Base-by-base conservation (phyloP, 2,113 vertebrate species). In the Megaleporinus macrocephalus region DNA sequence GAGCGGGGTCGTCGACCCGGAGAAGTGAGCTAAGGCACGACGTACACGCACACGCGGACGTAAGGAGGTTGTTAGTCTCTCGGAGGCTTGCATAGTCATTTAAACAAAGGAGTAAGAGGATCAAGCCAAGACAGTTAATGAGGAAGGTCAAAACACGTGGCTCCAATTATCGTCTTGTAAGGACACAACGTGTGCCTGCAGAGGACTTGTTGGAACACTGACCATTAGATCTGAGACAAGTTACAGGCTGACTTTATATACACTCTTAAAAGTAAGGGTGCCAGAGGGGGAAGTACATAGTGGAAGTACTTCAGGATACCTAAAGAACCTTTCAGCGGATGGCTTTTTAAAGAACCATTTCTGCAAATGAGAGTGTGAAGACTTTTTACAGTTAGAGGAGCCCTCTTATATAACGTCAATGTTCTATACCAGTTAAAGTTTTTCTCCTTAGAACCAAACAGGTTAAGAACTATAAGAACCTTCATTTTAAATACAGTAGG, bases 91-190 rank as follows among this genome's bases (percentile, higher is more conserved):
- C 53, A 79, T 20, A 22, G 75, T 77, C 41, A 84, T 36, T 63
- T 76, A 76, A 44, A 72, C 76, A 78, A 77, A 22, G 24, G 69
- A 59, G 74, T 78, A 78, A 83, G 30, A 61, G 66, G 74, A 78
- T 83, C 62, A 83, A 44, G 9, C 10, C 51, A 83, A 83, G 55
- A 41, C 74, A 62, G 73, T 49, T 83, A 77, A 77, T 77, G 62
- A 82, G 47, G 66, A 83, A 53, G 74, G 47, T 83, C 78, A 49
- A 55, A 55, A 20, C 65, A 72, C 47, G 53, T 27, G 63, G 57
- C 76, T 79, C 63, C 76, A 79, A 82, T 85, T 82, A 82, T 74
- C 49, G 36, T 76, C 80, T 41, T 75, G 13, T 65, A 74, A 73
- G 59, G 66, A 78, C 65, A 68, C 81, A 57, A 44, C 41, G 55